These are phyloP conservation scores for Clitarchus hookeri DNA, from an alignment of 2,888 invertebrate species.

Conservation along the genomic window DNA sequence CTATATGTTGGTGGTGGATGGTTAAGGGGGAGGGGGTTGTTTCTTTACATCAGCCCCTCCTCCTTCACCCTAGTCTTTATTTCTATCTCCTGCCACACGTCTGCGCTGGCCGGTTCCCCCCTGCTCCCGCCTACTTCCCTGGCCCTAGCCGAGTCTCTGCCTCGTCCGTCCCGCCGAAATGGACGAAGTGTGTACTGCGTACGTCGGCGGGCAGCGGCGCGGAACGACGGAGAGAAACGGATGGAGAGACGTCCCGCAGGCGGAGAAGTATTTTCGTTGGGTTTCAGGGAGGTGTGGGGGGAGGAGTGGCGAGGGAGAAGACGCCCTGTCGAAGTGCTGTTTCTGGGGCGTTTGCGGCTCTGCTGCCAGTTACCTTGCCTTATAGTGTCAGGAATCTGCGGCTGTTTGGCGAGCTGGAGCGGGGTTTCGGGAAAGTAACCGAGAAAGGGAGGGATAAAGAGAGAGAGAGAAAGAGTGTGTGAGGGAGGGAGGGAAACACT, in stretches of 20 bases:
- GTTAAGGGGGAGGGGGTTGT: no score
- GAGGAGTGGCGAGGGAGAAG: neutral
- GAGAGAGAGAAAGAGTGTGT: no score
- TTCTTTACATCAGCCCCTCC: no score
- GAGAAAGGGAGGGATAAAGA: no score
- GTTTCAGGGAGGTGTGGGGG: neutral
- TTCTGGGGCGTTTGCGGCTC: neutral
- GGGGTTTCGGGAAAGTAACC: no score
- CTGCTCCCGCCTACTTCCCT: no score
- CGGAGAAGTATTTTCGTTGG: no score
- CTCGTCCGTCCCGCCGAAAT: neutral
- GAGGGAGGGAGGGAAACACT: neutral
- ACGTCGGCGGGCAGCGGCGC: no score
- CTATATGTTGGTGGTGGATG: no score
- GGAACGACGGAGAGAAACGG: no score
- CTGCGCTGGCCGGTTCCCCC: neutral
- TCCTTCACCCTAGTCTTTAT: no score
- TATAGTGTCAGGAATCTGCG: neutral
- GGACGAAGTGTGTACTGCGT: neutral
- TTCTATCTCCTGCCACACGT: neutral
- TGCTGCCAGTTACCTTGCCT: neutral
- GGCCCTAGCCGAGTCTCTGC: neutral
- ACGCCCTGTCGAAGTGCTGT: neutral
- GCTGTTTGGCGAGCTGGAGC: neutral
- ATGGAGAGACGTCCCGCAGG: no score